Conservation (phyloP, 2,888 invertebrate genomes). For the Lasioglossum calceatum region DNA sequence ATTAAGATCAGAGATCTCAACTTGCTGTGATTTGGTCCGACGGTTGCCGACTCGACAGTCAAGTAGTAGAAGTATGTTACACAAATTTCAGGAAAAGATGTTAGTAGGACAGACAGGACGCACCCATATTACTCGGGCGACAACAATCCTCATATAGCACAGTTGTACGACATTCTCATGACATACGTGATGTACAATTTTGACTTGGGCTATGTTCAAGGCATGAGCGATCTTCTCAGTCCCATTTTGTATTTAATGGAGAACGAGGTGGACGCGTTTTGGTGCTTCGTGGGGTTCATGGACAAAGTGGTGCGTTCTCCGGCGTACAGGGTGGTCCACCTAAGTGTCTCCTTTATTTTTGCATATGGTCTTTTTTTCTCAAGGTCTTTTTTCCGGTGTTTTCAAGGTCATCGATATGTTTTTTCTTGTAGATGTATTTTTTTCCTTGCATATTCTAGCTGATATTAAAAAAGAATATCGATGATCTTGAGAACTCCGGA, state of each 20-base stretch:
- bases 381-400: too few species aligned
- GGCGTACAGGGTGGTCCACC: too few species aligned
- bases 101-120: constrained; percentile 96
- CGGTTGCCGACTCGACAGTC: background rate
- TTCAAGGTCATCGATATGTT: too few species aligned
- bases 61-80: background rate
- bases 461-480: too few species aligned
- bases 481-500: too few species aligned
- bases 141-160: constrained; percentile 93
- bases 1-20: background rate
- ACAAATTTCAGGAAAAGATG: constrained; percentile 92
- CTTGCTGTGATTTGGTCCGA: background rate
- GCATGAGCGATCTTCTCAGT: constrained; percentile 98
- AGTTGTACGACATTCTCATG: constrained; percentile 96
- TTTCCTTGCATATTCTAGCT: too few species aligned
- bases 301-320: constrained; percentile 91
- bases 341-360: too few species aligned
- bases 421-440: too few species aligned
- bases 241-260: constrained; percentile 95
- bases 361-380: too few species aligned
- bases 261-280: constrained; percentile 98
- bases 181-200: constrained; percentile 99
- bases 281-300: constrained; percentile 99
- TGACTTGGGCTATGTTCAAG: constrained; percentile 97
- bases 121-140: constrained; percentile 97